Evolutionary conservation across 2,888 invertebrate species (phyloP), one percentile per base, ranked within the genome.

Genomic region (Aricia artaxerxes): DNA sequence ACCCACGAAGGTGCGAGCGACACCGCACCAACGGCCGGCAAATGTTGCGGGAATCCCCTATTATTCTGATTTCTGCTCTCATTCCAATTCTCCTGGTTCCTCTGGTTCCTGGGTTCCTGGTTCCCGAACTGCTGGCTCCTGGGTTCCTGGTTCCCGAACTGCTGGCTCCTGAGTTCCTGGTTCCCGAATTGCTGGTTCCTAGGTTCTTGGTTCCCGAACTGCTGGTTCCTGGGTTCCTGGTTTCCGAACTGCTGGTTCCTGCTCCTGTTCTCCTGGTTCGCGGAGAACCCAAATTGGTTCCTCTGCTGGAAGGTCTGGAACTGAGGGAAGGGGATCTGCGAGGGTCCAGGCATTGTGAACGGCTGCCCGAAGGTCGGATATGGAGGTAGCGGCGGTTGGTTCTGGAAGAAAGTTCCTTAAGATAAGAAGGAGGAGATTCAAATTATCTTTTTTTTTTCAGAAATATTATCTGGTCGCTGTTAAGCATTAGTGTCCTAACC

Each of bases 301-400:
- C 85, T 87, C 49, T 84, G 85, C 49, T 86, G 86, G 87, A 76
- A 76, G 53, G 76, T 53, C 76, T 78, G 78, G 87, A 88, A 89
- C 80, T 88, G 88, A 1, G 91, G 91, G 86, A 86, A 87, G 1
- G 90, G 92, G 35, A 89, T 85, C 79, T 88, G 89, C 49, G 73
- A 85, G n/a, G 88, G 86, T 0, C 85, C 87, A 0, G 88, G 85
- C 1, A 85, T 87, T n/a, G 85, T 88, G 84, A 86, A 86, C 0
- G 88, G 88, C 35, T 85, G 87, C 0, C 83, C 84, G 85, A 91
- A 89, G n/a, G 85, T 83, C 1, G 91, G 89, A 84, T 87, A 89
- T 0, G 89, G 88, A 0, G 89, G 90, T n/a, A 90, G 80, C 1
- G 88, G 85, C 5, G 88, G 88, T 80, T 87, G 88, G 61, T 81